A percentile compares a stretch with the other conserved stretches of the same genome.
phyloP scores from a whole-genome alignment of 2,797 vertebrate species.

The Typhlichthys eigenmanni region DNA sequence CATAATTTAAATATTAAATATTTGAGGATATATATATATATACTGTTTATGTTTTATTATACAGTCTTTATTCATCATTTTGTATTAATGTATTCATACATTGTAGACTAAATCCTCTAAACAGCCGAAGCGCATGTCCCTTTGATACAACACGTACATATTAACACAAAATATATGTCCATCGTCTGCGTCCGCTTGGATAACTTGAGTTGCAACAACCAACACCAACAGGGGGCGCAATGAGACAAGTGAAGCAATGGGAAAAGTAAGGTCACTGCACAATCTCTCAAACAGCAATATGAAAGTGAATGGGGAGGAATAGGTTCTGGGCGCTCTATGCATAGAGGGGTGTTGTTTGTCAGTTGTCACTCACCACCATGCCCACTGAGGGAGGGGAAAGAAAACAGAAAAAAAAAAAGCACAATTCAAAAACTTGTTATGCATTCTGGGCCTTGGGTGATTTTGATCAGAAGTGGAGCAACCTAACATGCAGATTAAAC shows the following conservation, averaged over 20 bases:
- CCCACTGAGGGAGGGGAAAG: slow-evolving; percentile 63
- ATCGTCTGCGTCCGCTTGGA: slow-evolving; percentile 63
- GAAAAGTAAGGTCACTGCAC: slow-evolving; percentile 23
- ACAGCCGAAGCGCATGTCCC: slow-evolving; percentile 68
- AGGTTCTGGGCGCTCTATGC: slow-evolving; percentile 46
- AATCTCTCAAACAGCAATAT: slow-evolving; percentile 29
- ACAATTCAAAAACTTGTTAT: slow-evolving; percentile 30
- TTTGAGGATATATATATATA: not conserved
- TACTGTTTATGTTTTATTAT: slow-evolving; percentile 46
- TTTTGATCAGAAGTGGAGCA: not conserved
- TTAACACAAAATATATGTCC: slow-evolving; percentile 67
- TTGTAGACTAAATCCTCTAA: slow-evolving; percentile 67
- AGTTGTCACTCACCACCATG: slow-evolving; percentile 67
- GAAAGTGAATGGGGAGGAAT: slow-evolving; percentile 39
- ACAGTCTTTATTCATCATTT: slow-evolving; percentile 68
- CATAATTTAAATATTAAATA: not conserved
- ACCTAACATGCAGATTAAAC: too few species aligned
- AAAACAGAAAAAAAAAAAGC: slow-evolving; percentile 24
- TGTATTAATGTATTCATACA: slow-evolving; percentile 68
- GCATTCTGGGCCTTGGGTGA: not conserved
- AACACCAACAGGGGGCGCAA: slow-evolving; percentile 35
- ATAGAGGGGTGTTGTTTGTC: slow-evolving; percentile 58
- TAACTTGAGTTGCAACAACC: slow-evolving; percentile 39
- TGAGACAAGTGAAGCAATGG: slow-evolving; percentile 46
- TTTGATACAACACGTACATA: slow-evolving; percentile 73